Percentiles rank a stretch among this genome's conserved stretches.
Evolutionary conservation across 2,797 vertebrate species (phyloP).

Genomic region (Lagodon rhomboides): DNA sequence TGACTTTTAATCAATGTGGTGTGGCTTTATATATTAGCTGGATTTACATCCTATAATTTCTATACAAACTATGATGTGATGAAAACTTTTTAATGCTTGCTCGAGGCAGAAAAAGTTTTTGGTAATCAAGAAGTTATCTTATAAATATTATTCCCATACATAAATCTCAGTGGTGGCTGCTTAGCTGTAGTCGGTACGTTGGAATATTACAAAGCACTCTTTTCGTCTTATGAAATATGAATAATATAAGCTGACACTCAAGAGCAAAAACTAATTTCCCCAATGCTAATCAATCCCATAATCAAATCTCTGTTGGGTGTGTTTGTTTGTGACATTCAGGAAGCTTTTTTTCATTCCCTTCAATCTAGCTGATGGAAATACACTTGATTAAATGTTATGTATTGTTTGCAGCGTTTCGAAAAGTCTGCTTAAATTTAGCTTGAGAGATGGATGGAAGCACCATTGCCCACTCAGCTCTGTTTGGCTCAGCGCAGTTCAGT

Average conservation of each 20-base stretch:
- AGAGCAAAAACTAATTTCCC: conserved; percentile 41
- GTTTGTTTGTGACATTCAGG: conserved; percentile 49
- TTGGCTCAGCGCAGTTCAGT: conserved; percentile 47
- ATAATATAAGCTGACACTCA: conserved; percentile 34
- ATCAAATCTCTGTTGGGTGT: conserved; percentile 54
- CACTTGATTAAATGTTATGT: conserved; percentile 38
- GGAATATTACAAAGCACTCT: conserved; percentile 11
- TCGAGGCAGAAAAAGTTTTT: conserved; percentile 18
- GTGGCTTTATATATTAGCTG: conserved; percentile 1
- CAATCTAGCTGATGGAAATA: conserved; percentile 21
- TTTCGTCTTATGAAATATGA: conserved; percentile 36
- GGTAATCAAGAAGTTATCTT: conserved; percentile 31
- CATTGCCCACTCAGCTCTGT: conserved; percentile 50
- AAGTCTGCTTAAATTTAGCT: conserved; percentile 43
- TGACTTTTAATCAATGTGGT: conserved; percentile 1
- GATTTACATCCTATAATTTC: conserved; percentile 7
- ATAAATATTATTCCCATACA: conserved; percentile 20
- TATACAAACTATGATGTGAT: background rate
- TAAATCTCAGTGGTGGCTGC: conserved; percentile 13
- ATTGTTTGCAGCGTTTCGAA: conserved; percentile 24
- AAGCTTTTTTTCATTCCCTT: conserved; percentile 23
- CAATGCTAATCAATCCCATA: conserved; percentile 41
- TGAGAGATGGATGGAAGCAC: conserved; percentile 44
- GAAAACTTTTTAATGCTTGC: conserved; percentile 1
- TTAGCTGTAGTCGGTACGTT: background rate